Conservation (phyloP, 2,113 vertebrate genomes). For the Neogobius melanostomus region DNA sequence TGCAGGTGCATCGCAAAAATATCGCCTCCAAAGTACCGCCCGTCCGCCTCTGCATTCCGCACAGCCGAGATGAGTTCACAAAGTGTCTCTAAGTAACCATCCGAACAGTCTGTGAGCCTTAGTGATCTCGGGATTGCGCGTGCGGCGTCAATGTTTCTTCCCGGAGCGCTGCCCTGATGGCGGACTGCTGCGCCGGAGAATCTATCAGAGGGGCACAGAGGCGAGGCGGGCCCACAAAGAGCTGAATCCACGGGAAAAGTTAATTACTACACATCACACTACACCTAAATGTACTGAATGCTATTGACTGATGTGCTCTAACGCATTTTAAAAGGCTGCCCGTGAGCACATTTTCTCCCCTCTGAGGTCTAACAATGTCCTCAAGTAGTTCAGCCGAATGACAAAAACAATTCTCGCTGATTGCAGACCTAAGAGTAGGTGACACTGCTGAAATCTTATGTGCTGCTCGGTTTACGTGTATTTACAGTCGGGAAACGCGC, state of each 20-base stretch:
- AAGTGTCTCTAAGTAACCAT: constrained; percentile 6
- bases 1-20: no score
- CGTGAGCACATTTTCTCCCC: constrained; percentile 6
- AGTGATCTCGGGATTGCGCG: constrained; percentile 3
- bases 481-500: neutral
- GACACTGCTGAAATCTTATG: neutral
- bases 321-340: constrained; percentile 5
- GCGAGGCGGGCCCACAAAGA: constrained; percentile 14
- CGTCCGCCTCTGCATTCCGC: neutral
- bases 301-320: constrained; percentile 11
- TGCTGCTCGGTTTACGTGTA: neutral
- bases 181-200: neutral
- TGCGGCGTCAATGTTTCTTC: neutral
- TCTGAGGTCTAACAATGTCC: constrained; percentile 5
- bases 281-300: constrained; percentile 10
- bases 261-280: constrained; percentile 16
- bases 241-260: constrained; percentile 21
- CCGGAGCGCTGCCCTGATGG: neutral
- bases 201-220: constrained; percentile 10
- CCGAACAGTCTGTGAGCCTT: constrained; percentile 9
- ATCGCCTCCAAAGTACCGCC: neutral
- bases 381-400: constrained; percentile 1
- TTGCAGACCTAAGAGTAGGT: neutral
- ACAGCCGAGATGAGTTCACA: neutral
- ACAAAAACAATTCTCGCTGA: constrained; percentile 5